A percentile compares a stretch with the other conserved stretches of the same genome.
phyloP scores from a whole-genome alignment of 2,797 vertebrate genomes.

The Oreochromis mossambicus region DNA sequence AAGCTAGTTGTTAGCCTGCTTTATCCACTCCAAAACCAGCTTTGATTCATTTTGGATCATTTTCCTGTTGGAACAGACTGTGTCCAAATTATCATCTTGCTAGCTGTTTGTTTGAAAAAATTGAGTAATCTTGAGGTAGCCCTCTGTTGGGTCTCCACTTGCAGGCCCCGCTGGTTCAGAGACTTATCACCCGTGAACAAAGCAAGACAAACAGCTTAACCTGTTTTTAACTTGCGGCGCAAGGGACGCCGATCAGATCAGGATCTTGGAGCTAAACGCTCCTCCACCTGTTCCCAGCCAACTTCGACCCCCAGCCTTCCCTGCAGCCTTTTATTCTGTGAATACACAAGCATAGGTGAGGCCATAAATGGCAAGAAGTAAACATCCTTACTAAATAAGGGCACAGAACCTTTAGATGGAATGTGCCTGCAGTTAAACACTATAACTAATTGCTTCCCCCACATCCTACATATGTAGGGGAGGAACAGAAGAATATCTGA shows the following conservation, averaged over 20 bases:
- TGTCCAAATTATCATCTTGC: neutral
- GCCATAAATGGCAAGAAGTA: neutral
- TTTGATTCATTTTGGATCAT: neutral
- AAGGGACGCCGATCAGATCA: neutral
- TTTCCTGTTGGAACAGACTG: neutral
- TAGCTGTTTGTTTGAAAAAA: neutral
- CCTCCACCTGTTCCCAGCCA: neutral
- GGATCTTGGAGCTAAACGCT: neutral
- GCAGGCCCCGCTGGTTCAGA: neutral
- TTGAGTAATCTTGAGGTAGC: neutral
- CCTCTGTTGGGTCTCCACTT: neutral
- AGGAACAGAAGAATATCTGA: neutral
- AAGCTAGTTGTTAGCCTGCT: neutral
- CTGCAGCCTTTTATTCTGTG: neutral
- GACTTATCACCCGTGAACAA: neutral
- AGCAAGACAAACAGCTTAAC: neutral
- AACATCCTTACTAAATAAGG: neutral
- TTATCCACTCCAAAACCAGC: neutral
- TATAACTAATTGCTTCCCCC: neutral
- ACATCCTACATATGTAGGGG: neutral
- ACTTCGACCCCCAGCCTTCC: neutral
- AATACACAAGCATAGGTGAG: neutral
- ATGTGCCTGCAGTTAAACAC: neutral
- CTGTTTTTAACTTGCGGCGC: neutral
- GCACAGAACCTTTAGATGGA: neutral